Conservation (phyloP, 1,140 invertebrate species). For the Homalodisca vitripennis region DNA sequence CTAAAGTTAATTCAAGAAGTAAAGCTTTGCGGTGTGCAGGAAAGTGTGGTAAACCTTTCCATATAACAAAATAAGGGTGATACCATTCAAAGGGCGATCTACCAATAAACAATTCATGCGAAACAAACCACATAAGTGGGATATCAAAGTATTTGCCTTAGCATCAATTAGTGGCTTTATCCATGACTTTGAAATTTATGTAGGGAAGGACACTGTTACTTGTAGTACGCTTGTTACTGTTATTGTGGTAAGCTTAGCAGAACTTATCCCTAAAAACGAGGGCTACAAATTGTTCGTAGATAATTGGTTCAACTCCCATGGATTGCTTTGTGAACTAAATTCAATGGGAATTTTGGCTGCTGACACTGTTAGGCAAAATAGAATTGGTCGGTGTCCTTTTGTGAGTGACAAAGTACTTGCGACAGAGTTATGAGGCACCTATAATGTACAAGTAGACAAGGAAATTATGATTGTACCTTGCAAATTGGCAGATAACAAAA, state of each 20-base stretch:
- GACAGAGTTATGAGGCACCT: conserved; percentile 35
- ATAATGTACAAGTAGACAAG: conserved; percentile 29
- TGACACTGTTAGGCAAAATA: conserved; percentile 33
- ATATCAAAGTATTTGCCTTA: conserved; percentile 43
- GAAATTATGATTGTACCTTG: conserved; percentile 28
- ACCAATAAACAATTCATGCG: conserved; percentile 45
- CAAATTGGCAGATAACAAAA: conserved; percentile 36
- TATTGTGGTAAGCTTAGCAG: conserved; percentile 38
- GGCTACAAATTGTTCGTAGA: conserved; percentile 38
- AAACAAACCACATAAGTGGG: conserved; percentile 46
- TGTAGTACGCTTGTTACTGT: conserved; percentile 41
- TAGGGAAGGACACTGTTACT: conserved; percentile 39
- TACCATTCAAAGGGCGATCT: conserved; percentile 42
- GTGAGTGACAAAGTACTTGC: conserved; percentile 32
- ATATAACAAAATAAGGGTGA: too few relatives aligned
- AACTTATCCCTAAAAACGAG: conserved; percentile 31
- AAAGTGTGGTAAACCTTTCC: too few relatives aligned
- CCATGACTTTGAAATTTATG: conserved; percentile 44
- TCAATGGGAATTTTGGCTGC: conserved; percentile 31
- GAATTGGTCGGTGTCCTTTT: conserved; percentile 32
- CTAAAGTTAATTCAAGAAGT: too few relatives aligned
- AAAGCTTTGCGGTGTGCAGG: too few relatives aligned
- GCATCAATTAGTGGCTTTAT: conserved; percentile 39
- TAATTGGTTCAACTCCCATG: conserved; percentile 37
- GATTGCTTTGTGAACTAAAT: conserved; percentile 29